Conservation (phyloP, 2,888 invertebrate species). For the Drosophila demipolita region DNA sequence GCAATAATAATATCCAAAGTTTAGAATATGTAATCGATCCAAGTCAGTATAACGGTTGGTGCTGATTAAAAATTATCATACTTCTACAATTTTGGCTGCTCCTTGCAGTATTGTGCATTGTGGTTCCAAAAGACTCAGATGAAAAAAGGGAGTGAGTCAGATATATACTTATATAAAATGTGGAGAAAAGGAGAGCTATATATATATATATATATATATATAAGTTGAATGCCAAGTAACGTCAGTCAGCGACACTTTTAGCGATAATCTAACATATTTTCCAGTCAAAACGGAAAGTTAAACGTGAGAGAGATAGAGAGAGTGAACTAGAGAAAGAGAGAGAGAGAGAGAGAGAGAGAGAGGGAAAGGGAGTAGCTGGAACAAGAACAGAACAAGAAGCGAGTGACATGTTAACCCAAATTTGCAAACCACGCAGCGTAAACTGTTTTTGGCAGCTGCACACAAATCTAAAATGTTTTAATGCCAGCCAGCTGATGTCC, state of each 20-base stretch:
- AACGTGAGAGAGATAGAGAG: background rate
- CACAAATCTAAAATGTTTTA: constrained; percentile 70
- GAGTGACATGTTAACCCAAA: constrained; percentile 81
- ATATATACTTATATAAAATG: background rate
- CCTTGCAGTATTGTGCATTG: constrained; percentile 1
- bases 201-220: constrained; percentile 9
- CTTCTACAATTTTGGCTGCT: background rate
- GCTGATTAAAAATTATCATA: constrained; percentile 13
- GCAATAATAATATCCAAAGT: background rate
- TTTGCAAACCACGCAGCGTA: constrained; percentile 65
- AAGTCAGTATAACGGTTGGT: background rate
- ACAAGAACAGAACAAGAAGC: constrained; percentile 14
- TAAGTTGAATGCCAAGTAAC: constrained; percentile 57
- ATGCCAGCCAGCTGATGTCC: constrained; percentile 71
- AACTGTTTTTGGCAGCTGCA: constrained; percentile 75
- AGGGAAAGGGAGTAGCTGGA: background rate
- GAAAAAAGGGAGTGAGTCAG: background rate
- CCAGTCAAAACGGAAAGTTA: constrained; percentile 11
- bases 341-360: background rate
- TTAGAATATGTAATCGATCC: background rate
- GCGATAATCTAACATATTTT: constrained; percentile 71
- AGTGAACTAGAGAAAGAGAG: background rate
- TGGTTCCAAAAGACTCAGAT: background rate
- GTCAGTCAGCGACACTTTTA: constrained; percentile 67
- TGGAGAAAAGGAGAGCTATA: background rate